Evolutionary conservation across 2,888 invertebrate species (phyloP), one percentile per base, ranked within the genome.

Genomic region (Stenichneumon culpator): DNA sequence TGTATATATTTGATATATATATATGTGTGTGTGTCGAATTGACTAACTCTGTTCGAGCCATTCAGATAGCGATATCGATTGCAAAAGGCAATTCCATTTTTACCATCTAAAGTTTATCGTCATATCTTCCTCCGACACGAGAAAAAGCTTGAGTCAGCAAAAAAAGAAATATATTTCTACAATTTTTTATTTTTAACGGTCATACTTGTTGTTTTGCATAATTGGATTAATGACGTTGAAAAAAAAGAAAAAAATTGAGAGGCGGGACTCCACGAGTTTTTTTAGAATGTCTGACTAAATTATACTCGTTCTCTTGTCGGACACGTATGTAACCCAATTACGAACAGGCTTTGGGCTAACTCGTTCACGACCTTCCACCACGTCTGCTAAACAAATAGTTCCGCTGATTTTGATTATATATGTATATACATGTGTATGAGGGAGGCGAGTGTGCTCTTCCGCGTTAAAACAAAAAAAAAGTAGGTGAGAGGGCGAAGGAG

Each of bases 61-160:
- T 73, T 67, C 22, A 68, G 39, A 70, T 79, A 44, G 32, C 63
- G 80, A 68, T 47, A 75, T 77, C 70, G 57, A 63, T 69, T 63
- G 67, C 57, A 60, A 77, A 44, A 63, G 67, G 47, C 50, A 81
- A 60, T 60, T 60, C 60, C 60, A 75, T 36, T 73, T 73, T 73
- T 32, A 67, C 65, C 72, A 73, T 77, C 70, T 65, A 67, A 70
- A 70, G 32, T 79, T 80, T 73, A 47, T 47, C 44, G 60, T 78
- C 82, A 73, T 83, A 83, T 73, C 77, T 84, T 77, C 60, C 77
- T 84, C 73, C 25, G 65, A 52, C 75, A 47, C 79, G 54, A 65
- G 54, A 83, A 57, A 57, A 28, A 39, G 73, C 44, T 73, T 73
- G 22, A 57, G 57, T 57, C 57, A 25, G 4, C 4, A 57, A 25